Evolutionary conservation across 2,113 vertebrate genomes (phyloP), one percentile per base, ranked within the genome.

Genomic region (Alosa alosa): DNA sequence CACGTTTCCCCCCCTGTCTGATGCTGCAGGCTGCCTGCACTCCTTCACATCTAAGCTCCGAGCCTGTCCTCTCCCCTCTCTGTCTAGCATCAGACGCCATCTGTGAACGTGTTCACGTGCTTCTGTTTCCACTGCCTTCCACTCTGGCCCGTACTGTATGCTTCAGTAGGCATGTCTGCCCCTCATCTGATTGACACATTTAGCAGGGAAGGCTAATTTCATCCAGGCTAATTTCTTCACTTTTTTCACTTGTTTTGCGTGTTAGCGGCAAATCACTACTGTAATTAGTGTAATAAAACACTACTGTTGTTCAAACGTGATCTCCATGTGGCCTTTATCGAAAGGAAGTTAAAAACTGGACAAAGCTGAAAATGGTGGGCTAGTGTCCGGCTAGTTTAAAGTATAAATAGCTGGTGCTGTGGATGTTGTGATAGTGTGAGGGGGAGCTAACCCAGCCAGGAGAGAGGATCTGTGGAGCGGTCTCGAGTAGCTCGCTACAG

Each of bases 41-140:
- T 90, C 89, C 90, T 90, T 91, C 87, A 86, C 89, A 90, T 93
- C 90, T 90, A 91, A 92, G 91, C 91, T 93, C 90, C 88, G 41
- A 44, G 41, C 45, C 68, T 85, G 86, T 88, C 84, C 88, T 88
- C 92, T 92, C 90, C 91, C 91, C 90, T 92, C 91, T 93, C 93
- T 89, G 89, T 94, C 91, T 90, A 91, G 92, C 93, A 93, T 93
- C 94, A 49, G 41, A 44, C 41, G 41, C 41, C 41, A 44, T 44
- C 41, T 95, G 94, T 91, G 92, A 89, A 91, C 92, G 91, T 89
- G 90, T 90, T 89, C 89, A 91, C 86, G 88, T 91, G 83, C 92
- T 92, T 93, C 87, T 92, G 50, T 52, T 52, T 13, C 50, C 50
- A 52, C 50, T 52, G 50, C 50, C 9, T 10, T 52, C 9, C 8